Conservation (phyloP, 2,797 vertebrate species). For the Aldrovandia affinis region DNA sequence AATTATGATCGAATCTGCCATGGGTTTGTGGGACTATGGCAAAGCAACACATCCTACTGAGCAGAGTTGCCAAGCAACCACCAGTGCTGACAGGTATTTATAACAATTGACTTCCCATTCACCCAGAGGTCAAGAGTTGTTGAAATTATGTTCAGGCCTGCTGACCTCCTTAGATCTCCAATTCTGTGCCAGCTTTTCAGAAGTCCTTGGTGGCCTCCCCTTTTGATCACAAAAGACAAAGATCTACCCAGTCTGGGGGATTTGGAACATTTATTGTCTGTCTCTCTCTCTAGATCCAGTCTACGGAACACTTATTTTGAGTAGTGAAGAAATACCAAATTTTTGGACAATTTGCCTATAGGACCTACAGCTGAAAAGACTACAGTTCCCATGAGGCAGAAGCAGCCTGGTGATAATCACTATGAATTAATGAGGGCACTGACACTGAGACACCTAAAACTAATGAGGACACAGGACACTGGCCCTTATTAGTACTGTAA, state of each 20-base stretch:
- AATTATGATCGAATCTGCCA: too few relatives aligned
- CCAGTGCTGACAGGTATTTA: constrained; percentile 63
- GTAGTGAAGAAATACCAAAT: background rate
- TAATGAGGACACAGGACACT: constrained; percentile 5
- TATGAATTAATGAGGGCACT: constrained; percentile 60
- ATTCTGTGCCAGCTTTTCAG: constrained; percentile 11
- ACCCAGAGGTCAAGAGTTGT: constrained; percentile 55
- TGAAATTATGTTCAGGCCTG: constrained; percentile 47
- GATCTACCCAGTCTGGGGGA: background rate
- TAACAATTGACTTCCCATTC: constrained; percentile 59
- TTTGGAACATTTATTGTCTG: background rate
- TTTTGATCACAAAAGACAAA: constrained; percentile 13
- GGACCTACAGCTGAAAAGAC: background rate
- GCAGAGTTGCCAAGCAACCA: constrained; percentile 61
- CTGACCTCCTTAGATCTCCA: background rate
- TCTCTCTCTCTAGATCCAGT: background rate
- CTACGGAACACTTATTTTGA: background rate
- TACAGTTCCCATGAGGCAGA: constrained; percentile 23
- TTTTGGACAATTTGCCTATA: background rate
- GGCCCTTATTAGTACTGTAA: background rate
- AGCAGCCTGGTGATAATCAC: constrained; percentile 19
- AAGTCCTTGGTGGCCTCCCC: background rate
- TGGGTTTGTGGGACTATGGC: constrained; percentile 19
- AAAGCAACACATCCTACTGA: constrained; percentile 55
- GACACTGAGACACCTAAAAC: constrained; percentile 42